A percentile compares a stretch with the other conserved stretches of the same genome.
Evolutionary conservation across 2,113 vertebrate species (phyloP).

Genomic region (Microcebus jonahi): DNA sequence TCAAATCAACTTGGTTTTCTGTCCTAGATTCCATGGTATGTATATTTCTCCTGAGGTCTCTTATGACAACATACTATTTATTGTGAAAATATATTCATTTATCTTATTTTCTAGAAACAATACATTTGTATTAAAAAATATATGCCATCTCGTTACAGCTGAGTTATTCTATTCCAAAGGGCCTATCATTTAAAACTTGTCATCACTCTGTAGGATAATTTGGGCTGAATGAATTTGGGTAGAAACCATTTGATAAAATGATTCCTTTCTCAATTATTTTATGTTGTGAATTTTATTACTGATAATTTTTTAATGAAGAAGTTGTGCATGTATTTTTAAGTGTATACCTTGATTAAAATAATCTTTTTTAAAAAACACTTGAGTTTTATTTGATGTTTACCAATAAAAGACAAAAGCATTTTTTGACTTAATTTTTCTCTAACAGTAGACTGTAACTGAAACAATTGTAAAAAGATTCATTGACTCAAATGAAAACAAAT

Average conservation of each 20-base stretch:
- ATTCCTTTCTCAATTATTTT: conserved; percentile 13
- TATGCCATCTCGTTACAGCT: background rate
- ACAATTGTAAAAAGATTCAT: background rate
- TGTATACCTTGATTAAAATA: background rate
- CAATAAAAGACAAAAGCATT: background rate
- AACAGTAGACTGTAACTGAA: background rate
- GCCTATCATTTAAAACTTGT: background rate
- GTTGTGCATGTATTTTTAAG: background rate
- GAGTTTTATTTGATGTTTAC: background rate
- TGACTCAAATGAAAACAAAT: background rate
- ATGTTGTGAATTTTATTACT: background rate
- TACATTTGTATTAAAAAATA: conserved; percentile 14
- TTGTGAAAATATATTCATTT: conserved; percentile 56
- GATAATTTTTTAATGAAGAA: background rate
- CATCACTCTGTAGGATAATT: background rate
- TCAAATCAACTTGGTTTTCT: conserved; percentile 50
- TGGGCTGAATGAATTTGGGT: background rate
- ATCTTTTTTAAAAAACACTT: background rate
- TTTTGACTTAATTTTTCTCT: background rate
- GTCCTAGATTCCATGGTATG: background rate
- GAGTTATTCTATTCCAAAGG: background rate
- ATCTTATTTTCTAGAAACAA: conserved; percentile 58
- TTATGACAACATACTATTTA: conserved; percentile 36
- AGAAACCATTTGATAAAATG: background rate
- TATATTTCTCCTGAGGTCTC: conserved; percentile 17